These are phyloP conservation scores for Xylophagus ater DNA, from an alignment of 2,888 invertebrate genomes.

Conservation along the genomic window DNA sequence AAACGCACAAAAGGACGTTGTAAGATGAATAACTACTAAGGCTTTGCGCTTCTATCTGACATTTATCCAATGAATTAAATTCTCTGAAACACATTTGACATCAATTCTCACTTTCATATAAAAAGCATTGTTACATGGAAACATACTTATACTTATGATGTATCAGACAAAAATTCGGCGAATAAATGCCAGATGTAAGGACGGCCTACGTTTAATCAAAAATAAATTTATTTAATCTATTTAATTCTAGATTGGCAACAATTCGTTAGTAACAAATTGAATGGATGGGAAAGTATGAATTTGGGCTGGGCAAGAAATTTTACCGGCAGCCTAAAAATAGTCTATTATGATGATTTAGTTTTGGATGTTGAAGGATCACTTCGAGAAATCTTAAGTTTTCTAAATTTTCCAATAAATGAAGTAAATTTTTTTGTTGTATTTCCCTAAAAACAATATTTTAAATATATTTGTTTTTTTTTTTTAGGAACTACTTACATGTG, in stretches of 20 bases:
- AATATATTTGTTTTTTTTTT: slow-evolving; percentile 12
- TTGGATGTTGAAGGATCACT: slow-evolving; percentile 48
- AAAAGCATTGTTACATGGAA: no score
- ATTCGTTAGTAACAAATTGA: slow-evolving; percentile 54
- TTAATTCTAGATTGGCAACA: slow-evolving; percentile 53
- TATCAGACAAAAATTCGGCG: no score
- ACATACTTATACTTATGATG: no score
- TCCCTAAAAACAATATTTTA: not conserved
- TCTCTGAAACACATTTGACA: no score
- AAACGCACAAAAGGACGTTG: slow-evolving; percentile 51
- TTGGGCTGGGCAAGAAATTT: slow-evolving; percentile 59
- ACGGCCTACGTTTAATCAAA: not conserved
- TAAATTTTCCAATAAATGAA: slow-evolving; percentile 45
- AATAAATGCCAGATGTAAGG: no score
- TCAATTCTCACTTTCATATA: no score
- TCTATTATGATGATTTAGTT: slow-evolving; percentile 60
- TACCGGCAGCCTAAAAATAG: slow-evolving; percentile 54
- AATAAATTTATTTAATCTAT: slow-evolving; percentile 1
- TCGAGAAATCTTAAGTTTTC: slow-evolving; percentile 47
- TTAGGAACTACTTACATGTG: slow-evolving; percentile 47
- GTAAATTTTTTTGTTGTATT: slow-evolving; percentile 24
- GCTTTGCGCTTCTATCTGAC: no score
- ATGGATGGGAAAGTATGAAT: slow-evolving; percentile 58
- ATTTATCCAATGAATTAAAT: no score
- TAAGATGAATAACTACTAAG: no score